Evolutionary conservation across 2,888 invertebrate genomes (phyloP).

Genomic region (Cylloceria caligata): DNA sequence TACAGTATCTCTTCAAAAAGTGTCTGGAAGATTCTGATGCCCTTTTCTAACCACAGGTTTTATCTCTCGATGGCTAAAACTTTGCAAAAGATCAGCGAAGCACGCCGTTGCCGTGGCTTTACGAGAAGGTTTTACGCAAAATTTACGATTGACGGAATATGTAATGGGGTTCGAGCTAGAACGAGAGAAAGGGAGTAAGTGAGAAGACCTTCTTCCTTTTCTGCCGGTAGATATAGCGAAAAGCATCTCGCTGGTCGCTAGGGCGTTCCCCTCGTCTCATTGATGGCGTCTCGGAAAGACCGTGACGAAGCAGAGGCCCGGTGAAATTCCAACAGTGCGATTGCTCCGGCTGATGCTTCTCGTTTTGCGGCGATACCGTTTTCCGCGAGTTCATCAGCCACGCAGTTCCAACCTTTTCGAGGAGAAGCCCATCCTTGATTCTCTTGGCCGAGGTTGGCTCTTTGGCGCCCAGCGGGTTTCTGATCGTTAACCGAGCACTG

Average conservation of each 20-base stretch:
- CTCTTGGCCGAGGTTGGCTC: background rate
- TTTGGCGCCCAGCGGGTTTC: conserved; percentile 40
- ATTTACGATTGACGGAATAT: conserved; percentile 57
- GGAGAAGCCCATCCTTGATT: conserved; percentile 8
- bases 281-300: conserved; percentile 5
- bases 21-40: background rate
- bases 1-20: background rate
- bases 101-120: conserved; percentile 42
- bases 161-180: conserved; percentile 50
- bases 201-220: background rate
- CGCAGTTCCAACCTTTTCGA: background rate
- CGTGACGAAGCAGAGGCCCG: conserved; percentile 6
- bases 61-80: conserved; percentile 15
- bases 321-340: conserved; percentile 16
- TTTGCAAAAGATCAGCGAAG: conserved; percentile 47
- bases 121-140: conserved; percentile 60
- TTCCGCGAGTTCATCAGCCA: background rate
- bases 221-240: conserved; percentile 4
- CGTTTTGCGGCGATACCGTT: conserved; percentile 16
- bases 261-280: conserved; percentile 61
- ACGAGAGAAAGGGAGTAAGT: conserved; percentile 22
- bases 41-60: background rate
- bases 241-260: background rate
- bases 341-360: conserved; percentile 6
- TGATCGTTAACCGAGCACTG: conserved; percentile 69